A percentile compares a stretch with the other conserved stretches of the same genome.
Conservation (phyloP, 2,797 vertebrate genomes). For the Brachymystax lenok region DNA sequence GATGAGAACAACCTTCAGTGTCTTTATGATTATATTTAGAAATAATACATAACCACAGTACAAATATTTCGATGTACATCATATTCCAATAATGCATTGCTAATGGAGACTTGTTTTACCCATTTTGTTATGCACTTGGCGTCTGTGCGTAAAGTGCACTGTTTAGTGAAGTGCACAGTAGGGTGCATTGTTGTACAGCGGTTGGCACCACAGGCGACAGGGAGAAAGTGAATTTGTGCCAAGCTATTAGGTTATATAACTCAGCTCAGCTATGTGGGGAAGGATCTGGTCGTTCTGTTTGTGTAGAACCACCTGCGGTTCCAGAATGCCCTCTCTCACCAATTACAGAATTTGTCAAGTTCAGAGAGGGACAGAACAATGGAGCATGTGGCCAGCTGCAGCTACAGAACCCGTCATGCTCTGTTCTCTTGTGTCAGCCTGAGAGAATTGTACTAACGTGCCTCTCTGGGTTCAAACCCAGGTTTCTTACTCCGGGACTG, state of each 20-base stretch:
- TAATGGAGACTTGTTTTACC: background rate
- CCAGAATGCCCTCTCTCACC: constrained; percentile 56
- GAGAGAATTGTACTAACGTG: background rate
- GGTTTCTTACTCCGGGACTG: background rate
- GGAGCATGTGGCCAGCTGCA: background rate
- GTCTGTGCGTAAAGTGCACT: constrained; percentile 8
- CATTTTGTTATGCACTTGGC: background rate
- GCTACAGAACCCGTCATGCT: background rate
- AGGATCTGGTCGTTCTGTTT: constrained; percentile 42
- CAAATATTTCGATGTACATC: background rate
- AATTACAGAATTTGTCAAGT: constrained; percentile 58
- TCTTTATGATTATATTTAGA: background rate
- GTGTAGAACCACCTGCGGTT: constrained; percentile 43
- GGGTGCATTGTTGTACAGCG: background rate
- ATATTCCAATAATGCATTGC: too few species aligned
- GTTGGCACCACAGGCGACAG: background rate
- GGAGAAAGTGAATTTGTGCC: constrained; percentile 11
- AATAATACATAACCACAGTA: background rate
- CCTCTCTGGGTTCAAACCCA: background rate
- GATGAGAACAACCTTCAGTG: background rate
- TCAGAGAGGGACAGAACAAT: constrained; percentile 1
- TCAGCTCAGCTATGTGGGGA: constrained; percentile 35
- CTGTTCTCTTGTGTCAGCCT: background rate
- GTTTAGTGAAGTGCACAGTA: background rate
- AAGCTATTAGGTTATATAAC: constrained; percentile 72